Conservation (phyloP, 2,113 vertebrate species). For the Sinocyclocheilus maitianheensis region DNA sequence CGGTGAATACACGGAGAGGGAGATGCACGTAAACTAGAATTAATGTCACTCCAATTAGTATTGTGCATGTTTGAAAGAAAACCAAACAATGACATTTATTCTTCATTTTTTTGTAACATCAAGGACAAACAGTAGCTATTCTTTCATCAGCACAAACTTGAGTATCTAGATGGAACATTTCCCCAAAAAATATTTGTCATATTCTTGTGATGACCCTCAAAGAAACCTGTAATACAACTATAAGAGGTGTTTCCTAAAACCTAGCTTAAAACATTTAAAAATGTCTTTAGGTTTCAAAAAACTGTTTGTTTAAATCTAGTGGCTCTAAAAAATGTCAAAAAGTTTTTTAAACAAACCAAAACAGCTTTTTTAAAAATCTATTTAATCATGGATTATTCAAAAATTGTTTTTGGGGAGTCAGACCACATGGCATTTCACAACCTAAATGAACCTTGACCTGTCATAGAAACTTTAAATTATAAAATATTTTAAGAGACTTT, state of each 20-base stretch:
- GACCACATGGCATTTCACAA: neutral
- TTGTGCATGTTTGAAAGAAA: neutral
- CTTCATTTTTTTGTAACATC: neutral
- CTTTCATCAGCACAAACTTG: neutral
- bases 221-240: neutral
- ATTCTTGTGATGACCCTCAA: neutral
- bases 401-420: neutral
- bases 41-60: slow-evolving; percentile 38
- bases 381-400: too few species aligned
- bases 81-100: neutral
- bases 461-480: neutral
- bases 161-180: neutral
- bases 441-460: neutral
- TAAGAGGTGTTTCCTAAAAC: too few species aligned
- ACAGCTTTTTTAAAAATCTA: too few species aligned
- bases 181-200: neutral
- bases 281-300: neutral
- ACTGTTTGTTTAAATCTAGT: neutral
- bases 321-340: neutral
- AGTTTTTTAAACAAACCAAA: too few species aligned
- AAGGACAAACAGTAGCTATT: neutral
- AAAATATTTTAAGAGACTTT: neutral
- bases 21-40: slow-evolving; percentile 19
- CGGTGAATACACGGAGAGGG: neutral
- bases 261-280: neutral